Evolutionary conservation across 2,797 vertebrate genomes (phyloP).

Genomic region (Pelodytes ibericus): DNA sequence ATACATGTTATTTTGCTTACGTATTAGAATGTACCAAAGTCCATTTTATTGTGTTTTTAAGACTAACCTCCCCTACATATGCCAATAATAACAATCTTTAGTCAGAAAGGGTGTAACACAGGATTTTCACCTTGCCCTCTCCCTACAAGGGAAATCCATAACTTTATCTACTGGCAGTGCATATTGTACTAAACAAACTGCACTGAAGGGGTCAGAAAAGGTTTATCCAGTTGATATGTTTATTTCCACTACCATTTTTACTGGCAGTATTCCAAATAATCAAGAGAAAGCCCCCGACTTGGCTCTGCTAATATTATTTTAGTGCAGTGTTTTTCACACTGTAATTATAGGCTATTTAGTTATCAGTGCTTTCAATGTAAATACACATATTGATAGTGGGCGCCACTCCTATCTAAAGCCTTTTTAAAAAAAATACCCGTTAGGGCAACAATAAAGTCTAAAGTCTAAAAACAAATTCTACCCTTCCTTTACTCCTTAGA

Average conservation of each 20-base stretch:
- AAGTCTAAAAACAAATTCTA: no score
- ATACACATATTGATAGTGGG: not conserved
- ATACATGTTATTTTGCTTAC: slow-evolving; percentile 13
- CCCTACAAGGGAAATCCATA: slow-evolving; percentile 67
- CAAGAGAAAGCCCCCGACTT: slow-evolving; percentile 65
- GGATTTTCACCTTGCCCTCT: slow-evolving; percentile 68
- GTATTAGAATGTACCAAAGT: slow-evolving; percentile 15
- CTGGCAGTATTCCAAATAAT: slow-evolving; percentile 68
- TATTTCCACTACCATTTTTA: slow-evolving; percentile 70
- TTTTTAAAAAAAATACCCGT: no score
- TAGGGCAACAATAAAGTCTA: no score
- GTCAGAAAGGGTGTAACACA: slow-evolving; percentile 70
- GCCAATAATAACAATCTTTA: slow-evolving; percentile 74
- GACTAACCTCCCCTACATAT: slow-evolving; percentile 55
- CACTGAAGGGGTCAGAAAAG: slow-evolving; percentile 63
- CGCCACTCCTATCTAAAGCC: no score
- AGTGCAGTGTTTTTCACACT: slow-evolving; percentile 63
- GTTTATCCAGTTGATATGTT: slow-evolving; percentile 65
- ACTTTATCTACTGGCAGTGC: slow-evolving; percentile 61
- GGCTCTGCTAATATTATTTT: slow-evolving; percentile 61
- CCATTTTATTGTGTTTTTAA: slow-evolving; percentile 68
- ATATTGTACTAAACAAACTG: slow-evolving; percentile 63
- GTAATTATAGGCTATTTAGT: slow-evolving; percentile 56
- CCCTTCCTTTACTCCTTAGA: no score
- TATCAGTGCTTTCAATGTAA: not conserved